Evolutionary conservation across 1,140 invertebrate genomes (phyloP), one percentile per base, ranked within the genome.

Genomic region (Pseudomyrmex pallidus): DNA sequence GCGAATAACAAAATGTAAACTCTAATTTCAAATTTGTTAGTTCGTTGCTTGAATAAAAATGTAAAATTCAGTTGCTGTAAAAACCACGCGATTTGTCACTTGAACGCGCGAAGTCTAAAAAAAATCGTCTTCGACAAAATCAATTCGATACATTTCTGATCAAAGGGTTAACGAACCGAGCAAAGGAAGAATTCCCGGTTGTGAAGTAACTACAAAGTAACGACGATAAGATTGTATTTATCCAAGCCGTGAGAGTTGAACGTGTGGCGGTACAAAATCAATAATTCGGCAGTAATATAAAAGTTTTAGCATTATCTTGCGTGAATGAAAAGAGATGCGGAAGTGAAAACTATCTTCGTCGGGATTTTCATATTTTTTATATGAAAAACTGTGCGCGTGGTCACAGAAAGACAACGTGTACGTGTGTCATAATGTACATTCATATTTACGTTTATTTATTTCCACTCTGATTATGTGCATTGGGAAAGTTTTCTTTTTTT

Each of bases 231-330:
- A 72, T 35, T 35, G 54, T 70, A 80, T 80, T 80, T 62, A 61
- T 56, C 52, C 59, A 50, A 80, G 76, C 56, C 25, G 74, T 17
- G 50, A 68, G 64, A 80, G 44, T 15, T 70, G 66, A 72, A 72
- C 66, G 20, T 80, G 66, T 20, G 54, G 20, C 22, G 8, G 76
- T 59, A 72, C 50, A 72, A 80, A 72, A 80, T 80, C 76, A 66
- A 80, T 80, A 80, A 80, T 80, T 80, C 54, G 22, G 54, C 64
- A 61, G 46, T 72, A 70, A 80, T 70, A 80, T 59, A 72, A 46
- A 15, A 80, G 54, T 80, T 54, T 35, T 44, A 22, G n/a, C 8
- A 25, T 70, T 48, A 78, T 70, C 35, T 77, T 10, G 22, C 44
- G 22, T 59, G 46, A 54, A 44, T 72, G n/a, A 67, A 80, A 50